Evolutionary conservation across 2,797 vertebrate species (phyloP).

Genomic region (Phrynocephalus forsythii): DNA sequence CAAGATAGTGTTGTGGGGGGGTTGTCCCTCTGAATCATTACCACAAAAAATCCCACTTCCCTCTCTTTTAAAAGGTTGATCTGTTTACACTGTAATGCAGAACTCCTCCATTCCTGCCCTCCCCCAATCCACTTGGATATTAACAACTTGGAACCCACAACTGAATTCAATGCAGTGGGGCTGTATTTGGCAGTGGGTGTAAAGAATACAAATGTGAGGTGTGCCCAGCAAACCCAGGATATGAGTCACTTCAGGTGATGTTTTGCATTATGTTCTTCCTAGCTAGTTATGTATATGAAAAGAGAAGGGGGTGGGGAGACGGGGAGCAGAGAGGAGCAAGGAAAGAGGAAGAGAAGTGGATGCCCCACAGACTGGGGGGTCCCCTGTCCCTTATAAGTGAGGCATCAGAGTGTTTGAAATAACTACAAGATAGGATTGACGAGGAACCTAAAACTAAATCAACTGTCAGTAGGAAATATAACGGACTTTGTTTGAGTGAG

Average conservation of each 20-base stretch:
- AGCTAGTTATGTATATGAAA: conserved; percentile 45
- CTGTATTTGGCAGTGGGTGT: conserved; percentile 52
- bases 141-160: conserved; percentile 7
- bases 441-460: conserved; percentile 50
- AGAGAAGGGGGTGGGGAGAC: neutral
- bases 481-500: conserved; percentile 61
- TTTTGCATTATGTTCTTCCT: conserved; percentile 68
- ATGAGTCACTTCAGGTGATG: conserved; percentile 71
- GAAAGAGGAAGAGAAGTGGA: conserved; percentile 46
- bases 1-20: neutral
- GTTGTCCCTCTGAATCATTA: neutral
- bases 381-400: conserved; percentile 43
- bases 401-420: conserved; percentile 53
- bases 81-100: conserved; percentile 22
- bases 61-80: conserved; percentile 18
- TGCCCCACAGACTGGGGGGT: conserved; percentile 52
- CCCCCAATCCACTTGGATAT: neutral
- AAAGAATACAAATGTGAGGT: conserved; percentile 50
- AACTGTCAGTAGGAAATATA: conserved; percentile 35
- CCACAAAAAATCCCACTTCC: neutral
- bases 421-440: conserved; percentile 51
- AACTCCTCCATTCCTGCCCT: neutral
- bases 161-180: conserved; percentile 51
- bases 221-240: conserved; percentile 72
- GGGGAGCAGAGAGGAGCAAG: conserved; percentile 16